Evolutionary conservation across 2,113 vertebrate genomes (phyloP), one percentile per base, ranked within the genome.

Genomic region (Lathamus discolor): DNA sequence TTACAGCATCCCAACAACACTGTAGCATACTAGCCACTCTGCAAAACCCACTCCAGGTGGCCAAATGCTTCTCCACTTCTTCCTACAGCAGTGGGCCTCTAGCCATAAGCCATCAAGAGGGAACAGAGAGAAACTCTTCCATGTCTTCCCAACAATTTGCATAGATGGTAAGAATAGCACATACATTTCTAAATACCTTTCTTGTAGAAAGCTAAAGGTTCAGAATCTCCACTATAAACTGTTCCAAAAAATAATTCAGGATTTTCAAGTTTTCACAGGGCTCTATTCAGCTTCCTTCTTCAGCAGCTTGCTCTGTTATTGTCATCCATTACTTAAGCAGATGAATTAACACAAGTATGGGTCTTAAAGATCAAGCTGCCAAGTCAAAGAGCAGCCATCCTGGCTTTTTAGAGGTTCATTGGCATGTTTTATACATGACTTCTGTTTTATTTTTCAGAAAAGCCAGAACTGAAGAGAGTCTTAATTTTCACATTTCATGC

Each of bases 171-270:
- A 75, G 8, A 68, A 8, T 43, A 49, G 46, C 7, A 61, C 12
- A 4, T 10, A 24, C 1, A 0, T 20, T 55, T 35, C 52, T 35
- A 64, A 8, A n/a, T 4, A 13, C 2, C 28, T 35, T 75, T 61
- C 19, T 48, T 29, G 4, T 13, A 70, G 23, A 48, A 93, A 10
- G 19, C 35, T 37, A 27, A 52, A 70, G 44, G 22, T 61, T 79
- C 66, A 59, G n/a, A 93, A 57, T 44, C 27, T 17, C 5, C 54
- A 44, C 1, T 39, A 20, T 19, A 54, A 43, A 55, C 51, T 33
- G 11, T 9, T 75, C 69, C 57, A 76, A 76, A 49, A 13, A 2
- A 59, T 43, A 33, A 8, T 5, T 25, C 17, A 75, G 37, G 18
- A 66, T 62, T 84, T 80, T 48, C 24, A 86, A 59, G 37, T 23